Percentiles rank a stretch among this genome's conserved stretches.
phyloP scores from a whole-genome alignment of 2,113 vertebrate genomes.

The Cavia aperea region DNA sequence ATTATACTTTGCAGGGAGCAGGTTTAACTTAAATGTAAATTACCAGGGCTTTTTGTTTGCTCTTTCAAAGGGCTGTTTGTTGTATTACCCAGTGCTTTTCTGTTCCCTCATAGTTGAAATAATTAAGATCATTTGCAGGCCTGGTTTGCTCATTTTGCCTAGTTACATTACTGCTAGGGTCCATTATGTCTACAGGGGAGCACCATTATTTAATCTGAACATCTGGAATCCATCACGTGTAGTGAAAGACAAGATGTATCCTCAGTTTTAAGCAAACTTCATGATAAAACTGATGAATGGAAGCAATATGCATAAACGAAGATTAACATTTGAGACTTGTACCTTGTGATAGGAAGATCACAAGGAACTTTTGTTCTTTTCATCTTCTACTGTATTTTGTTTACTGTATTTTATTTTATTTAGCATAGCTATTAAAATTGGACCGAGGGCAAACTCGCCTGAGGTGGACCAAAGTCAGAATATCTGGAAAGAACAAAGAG shows the following conservation, averaged over 20 bases:
- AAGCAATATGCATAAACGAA: conserved; percentile 65
- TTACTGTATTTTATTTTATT: conserved; percentile 42
- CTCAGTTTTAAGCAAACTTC: conserved; percentile 70
- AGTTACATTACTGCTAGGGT: conserved; percentile 69
- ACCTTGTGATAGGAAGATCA: conserved; percentile 32
- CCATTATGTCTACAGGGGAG: conserved; percentile 73
- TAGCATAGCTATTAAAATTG: not conserved
- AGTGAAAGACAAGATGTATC: conserved; percentile 76
- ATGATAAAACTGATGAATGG: conserved; percentile 72
- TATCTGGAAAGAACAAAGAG: conserved; percentile 30
- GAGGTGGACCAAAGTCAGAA: not conserved
- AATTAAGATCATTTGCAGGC: conserved; percentile 74
- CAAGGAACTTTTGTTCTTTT: conserved; percentile 47
- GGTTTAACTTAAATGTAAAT: conserved; percentile 51
- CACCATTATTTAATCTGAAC: conserved; percentile 68
- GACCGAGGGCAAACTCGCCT: conserved; percentile 9
- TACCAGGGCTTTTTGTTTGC: conserved; percentile 62
- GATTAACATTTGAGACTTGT: conserved; percentile 42
- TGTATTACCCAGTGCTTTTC: conserved; percentile 53
- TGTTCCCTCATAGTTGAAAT: conserved; percentile 60
- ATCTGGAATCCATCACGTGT: conserved; percentile 77
- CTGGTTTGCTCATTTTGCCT: conserved; percentile 72
- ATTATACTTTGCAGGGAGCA: conserved; percentile 43
- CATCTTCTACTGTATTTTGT: conserved; percentile 20
- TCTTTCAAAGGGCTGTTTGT: conserved; percentile 63